A percentile compares a stretch with the other conserved stretches of the same genome.
Conservation (phyloP, 2,888 invertebrate genomes). For the Hyposoter dolosus region DNA sequence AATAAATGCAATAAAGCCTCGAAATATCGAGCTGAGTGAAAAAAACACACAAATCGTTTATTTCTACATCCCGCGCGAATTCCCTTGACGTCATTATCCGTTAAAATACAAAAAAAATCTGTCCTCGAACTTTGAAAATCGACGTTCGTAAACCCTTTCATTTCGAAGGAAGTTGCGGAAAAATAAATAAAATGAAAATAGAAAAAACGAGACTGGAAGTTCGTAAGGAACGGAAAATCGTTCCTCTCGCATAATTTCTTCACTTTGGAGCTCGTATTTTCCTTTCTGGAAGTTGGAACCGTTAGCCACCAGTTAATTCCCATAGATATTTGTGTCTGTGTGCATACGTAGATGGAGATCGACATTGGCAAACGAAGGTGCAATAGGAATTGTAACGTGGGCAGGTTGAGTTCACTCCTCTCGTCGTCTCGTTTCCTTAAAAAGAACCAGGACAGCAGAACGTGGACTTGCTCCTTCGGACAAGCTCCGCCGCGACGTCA, state of each 20-base stretch:
- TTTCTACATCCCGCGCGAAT: neutral
- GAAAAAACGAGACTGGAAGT: neutral
- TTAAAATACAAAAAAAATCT: neutral
- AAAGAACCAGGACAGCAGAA: conserved; percentile 64
- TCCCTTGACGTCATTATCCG: neutral
- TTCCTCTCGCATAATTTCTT: neutral
- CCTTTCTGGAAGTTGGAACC: conserved; percentile 30
- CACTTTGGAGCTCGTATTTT: conserved; percentile 21
- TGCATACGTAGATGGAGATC: conserved; percentile 41
- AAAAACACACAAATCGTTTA: neutral
- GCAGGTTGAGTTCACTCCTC: conserved; percentile 68
- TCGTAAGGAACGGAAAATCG: neutral
- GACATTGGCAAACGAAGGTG: conserved; percentile 58
- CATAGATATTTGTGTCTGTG: neutral
- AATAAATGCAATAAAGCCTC: neutral
- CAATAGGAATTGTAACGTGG: conserved; percentile 67
- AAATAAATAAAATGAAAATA: neutral
- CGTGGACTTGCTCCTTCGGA: conserved; percentile 61
- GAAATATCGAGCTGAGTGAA: neutral
- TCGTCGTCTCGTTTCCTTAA: conserved; percentile 69
- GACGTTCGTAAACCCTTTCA: neutral
- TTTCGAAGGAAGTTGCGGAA: neutral
- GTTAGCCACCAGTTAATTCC: conserved; percentile 28
- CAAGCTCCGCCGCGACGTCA: conserved; percentile 68
- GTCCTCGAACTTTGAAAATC: neutral